Base-by-base conservation (phyloP, 2,113 vertebrate genomes). In the Bos javanicus region DNA sequence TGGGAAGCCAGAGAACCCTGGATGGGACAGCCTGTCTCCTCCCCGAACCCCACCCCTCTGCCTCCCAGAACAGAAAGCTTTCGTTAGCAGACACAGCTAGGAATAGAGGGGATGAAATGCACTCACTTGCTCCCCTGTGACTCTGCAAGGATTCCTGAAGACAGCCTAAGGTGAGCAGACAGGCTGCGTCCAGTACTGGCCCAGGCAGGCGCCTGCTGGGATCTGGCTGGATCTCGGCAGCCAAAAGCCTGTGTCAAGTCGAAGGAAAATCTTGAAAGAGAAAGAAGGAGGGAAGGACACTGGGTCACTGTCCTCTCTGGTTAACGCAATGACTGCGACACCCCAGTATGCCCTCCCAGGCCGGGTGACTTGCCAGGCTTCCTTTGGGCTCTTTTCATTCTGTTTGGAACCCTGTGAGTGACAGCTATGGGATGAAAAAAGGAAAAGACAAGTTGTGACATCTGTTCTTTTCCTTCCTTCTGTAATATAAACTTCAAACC, bases 401-500 rank as follows among this genome's bases (percentile, higher is more conserved):
- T 92, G 28, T 91, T 95, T 97, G 89, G 89, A 97, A 93, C 33
- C n/a, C 83, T 57, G 30, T 96, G 97, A 98, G 80, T 97, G 95
- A 95, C 98, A 98, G 95, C 17, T 94, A 13, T 26, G 67, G 94
- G 93, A 94, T 97, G 48, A 93, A 91, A 97, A 98, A 97, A 97
- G 78, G 50, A 96, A 97, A 90, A 97, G 98, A 94, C 89, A 93
- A 98, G 94, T 95, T 80, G 43, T 90, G 93, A 97, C 97, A 98
- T 93, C 92, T 97, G 95, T 95, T 97, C 96, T 97, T 93, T 94
- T 87, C 71, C 96, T 95, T 96, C 82, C 86, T 87, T 95, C 96
- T 94, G 48, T 98, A 97, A 97, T 97, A 97, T 97, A 87, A 97
- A 96, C 95, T 97, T 95, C 93, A 97, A 97, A 95, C 97, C 94